A percentile compares a stretch with the other conserved stretches of the same genome.
Conservation (phyloP, 2,113 vertebrate species). For the Cephalopholis sonnerati region DNA sequence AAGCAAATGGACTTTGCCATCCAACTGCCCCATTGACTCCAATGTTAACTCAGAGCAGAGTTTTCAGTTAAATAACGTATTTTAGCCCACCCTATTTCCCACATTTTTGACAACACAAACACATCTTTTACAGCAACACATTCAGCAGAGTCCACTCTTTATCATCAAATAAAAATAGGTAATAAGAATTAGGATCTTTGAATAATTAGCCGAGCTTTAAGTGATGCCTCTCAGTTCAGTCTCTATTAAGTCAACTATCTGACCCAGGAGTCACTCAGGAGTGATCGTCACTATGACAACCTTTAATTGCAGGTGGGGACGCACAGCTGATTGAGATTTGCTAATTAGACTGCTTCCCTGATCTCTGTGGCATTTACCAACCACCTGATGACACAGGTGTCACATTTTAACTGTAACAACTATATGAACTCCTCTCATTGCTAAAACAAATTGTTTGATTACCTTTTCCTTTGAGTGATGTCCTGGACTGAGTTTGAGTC, state of each 20-base stretch:
- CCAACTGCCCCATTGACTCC: not conserved
- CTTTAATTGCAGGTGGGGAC: slow-evolving; percentile 8
- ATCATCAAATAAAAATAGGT: not conserved
- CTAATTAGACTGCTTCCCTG: not conserved
- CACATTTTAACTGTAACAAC: not conserved
- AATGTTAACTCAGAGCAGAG: not conserved
- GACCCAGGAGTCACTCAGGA: not conserved
- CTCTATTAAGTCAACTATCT: not conserved
- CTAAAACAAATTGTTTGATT: not conserved
- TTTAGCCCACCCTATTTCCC: not conserved
- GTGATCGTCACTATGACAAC: slow-evolving; percentile 4
- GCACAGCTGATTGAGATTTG: slow-evolving; percentile 8
- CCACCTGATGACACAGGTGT: not conserved
- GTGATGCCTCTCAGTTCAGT: not conserved
- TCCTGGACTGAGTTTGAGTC: not conserved
- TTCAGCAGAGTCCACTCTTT: no score
- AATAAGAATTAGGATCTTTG: not conserved
- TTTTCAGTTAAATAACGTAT: no score
- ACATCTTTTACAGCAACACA: not conserved
- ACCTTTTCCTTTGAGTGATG: no score
- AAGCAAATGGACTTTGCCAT: not conserved
- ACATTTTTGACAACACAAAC: not conserved
- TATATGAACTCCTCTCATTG: not conserved
- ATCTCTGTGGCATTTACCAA: not conserved
- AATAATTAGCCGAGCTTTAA: not conserved